phyloP scores from a whole-genome alignment of 1,140 invertebrate species.

The Leptinotarsa undecemlineata region DNA sequence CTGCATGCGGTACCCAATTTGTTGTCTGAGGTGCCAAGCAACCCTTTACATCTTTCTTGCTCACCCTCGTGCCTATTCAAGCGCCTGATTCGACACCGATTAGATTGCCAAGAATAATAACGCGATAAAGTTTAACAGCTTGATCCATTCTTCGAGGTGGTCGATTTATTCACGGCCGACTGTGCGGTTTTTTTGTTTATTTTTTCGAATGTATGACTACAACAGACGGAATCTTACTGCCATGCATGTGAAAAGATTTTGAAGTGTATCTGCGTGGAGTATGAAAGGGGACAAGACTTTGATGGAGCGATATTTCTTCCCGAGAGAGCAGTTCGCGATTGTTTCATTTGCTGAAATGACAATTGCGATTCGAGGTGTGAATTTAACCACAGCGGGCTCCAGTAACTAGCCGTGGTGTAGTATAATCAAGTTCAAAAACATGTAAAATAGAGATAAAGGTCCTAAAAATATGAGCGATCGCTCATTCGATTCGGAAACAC shows the following conservation, averaged over 20 bases:
- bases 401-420: too few species aligned
- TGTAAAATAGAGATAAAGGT: too few species aligned
- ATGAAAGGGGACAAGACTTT: neutral
- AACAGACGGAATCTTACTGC: neutral
- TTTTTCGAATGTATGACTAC: constrained; percentile 10
- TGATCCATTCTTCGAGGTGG: constrained; percentile 46
- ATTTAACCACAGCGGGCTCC: too few species aligned
- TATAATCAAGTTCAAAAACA: too few species aligned
- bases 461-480: too few species aligned
- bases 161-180: constrained; percentile 35
- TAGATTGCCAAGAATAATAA: constrained; percentile 48
- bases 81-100: constrained; percentile 44
- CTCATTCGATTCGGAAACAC: too few species aligned
- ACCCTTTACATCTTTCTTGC: constrained; percentile 41
- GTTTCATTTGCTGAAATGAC: neutral
- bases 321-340: neutral
- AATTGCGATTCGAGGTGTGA: neutral
- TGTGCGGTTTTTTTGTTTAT: constrained; percentile 39
- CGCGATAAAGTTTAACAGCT: constrained; percentile 49
- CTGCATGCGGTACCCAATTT: constrained; percentile 35
- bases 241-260: constrained; percentile 1
- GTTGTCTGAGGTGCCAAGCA: constrained; percentile 23
- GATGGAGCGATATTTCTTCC: neutral
- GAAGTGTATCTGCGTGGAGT: constrained; percentile 3
- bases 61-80: constrained; percentile 42